phyloP scores from a whole-genome alignment of 1,140 invertebrate species.

The Adoxophyes honmai region DNA sequence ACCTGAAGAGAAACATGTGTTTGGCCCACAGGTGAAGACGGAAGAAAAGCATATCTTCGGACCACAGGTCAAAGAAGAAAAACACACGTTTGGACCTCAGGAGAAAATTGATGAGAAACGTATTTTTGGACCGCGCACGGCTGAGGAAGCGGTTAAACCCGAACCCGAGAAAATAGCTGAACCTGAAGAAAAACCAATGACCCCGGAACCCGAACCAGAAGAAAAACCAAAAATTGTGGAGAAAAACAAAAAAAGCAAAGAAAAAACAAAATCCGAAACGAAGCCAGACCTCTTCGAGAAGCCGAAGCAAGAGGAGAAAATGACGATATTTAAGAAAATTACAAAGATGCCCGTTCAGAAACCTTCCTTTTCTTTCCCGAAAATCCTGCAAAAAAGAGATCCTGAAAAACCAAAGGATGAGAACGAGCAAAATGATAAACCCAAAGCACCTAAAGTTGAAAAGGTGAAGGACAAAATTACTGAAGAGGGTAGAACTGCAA shows the following conservation, averaged over 20 bases:
- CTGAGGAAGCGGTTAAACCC: background rate
- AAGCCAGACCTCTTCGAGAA: constrained; percentile 22
- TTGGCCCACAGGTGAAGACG: constrained; percentile 40
- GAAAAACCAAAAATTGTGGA: constrained; percentile 36
- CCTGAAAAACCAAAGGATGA: constrained; percentile 35
- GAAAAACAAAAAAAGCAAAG: constrained; percentile 18
- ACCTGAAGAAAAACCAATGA: background rate
- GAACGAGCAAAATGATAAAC: constrained; percentile 26
- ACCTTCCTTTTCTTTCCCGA: constrained; percentile 51
- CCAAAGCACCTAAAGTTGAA: constrained; percentile 39
- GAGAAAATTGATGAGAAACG: background rate
- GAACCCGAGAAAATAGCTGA: background rate
- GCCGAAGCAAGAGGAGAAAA: constrained; percentile 65
- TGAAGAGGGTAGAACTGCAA: constrained; percentile 83
- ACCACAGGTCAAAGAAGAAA: background rate
- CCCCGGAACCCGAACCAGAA: constrained; percentile 21
- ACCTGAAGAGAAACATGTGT: constrained; percentile 51
- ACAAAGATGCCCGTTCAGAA: constrained; percentile 71
- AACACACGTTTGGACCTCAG: background rate
- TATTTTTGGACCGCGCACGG: background rate
- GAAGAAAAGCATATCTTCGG: constrained; percentile 3
- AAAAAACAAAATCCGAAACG: background rate
- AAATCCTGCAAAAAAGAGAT: constrained; percentile 65
- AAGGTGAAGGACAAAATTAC: constrained; percentile 55
- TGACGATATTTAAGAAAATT: constrained; percentile 70